Base-by-base conservation (phyloP, 2,113 vertebrate genomes). In the Phyllostomus discolor region DNA sequence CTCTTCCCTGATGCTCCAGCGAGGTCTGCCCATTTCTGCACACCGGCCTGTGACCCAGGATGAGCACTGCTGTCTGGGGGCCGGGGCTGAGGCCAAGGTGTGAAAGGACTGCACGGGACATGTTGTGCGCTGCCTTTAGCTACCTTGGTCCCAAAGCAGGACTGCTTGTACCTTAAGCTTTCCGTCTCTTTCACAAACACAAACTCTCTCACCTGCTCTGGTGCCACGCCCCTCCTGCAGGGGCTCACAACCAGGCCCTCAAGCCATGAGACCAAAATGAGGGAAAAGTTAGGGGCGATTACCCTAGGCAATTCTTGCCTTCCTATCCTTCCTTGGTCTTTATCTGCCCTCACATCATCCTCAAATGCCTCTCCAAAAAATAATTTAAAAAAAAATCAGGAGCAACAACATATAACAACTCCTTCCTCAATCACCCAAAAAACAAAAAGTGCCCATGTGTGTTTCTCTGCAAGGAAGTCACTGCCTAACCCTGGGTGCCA, bases 401-500 rank as follows among this genome's bases (percentile, higher is more conserved):
- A 22, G 1, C 16, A 54, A 83, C 28, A 84, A 84, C 35, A 75
- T 46, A 46, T 35, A 85, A 43, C 48, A 82, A 54, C 66, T 19
- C 48, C 70, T 33, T 90, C 43, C 54, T 92, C 79, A 72, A 41
- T 64, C 84, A 84, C 35, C n/a, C 14, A 7, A 15, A 84, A 89
- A 69, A 15, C 72, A 79, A 57, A 76, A 90, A 76, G 22, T 64
- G 17, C 14, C 43, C 41, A 69, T 0, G 0, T 11, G 2, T 88
- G 85, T 90, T 69, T 96, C 64, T 62, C 4, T 62, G 59, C 24
- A 67, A 67, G 26, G n/a, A 75, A 70, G 22, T 38, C 67, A 79
- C 38, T 80, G 19, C 28, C 85, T 84, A 78, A 94, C 20, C 10
- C 41, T 54, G 35, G 87, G 17, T 26, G 69, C 48, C 75, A 80